phyloP scores from a whole-genome alignment of 2,113 vertebrate species.

The Antigone vipio region DNA sequence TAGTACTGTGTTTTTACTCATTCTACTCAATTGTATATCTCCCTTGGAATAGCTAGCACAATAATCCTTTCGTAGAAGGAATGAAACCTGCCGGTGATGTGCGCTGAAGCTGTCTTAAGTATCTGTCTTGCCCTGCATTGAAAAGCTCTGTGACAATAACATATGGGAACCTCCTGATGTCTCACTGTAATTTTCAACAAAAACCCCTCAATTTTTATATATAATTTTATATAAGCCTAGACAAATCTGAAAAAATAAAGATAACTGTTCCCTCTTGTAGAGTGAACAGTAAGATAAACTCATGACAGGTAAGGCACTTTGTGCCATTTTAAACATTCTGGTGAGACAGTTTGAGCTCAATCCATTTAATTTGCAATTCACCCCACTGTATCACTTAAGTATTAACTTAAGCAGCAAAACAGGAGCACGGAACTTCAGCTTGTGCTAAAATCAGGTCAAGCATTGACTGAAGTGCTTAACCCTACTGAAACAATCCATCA shows the following conservation, averaged over 20 bases:
- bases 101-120: neutral
- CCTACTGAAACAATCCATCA: neutral
- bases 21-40: neutral
- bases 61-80: neutral
- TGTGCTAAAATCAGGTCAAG: neutral
- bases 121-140: neutral
- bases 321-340: neutral
- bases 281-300: neutral
- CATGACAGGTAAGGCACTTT: neutral
- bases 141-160: neutral
- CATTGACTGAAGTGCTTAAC: neutral
- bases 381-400: neutral
- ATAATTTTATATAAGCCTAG: neutral
- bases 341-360: neutral
- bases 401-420: neutral
- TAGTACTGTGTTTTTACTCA: neutral
- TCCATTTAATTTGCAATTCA: neutral
- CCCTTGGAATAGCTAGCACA: neutral
- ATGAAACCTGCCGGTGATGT: neutral
- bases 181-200: neutral
- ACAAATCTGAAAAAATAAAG: neutral
- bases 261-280: neutral
- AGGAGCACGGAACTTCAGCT: neutral
- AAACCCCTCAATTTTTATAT: neutral
- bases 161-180: neutral